phyloP scores from a whole-genome alignment of 2,113 vertebrate species.

The Progne subis region DNA sequence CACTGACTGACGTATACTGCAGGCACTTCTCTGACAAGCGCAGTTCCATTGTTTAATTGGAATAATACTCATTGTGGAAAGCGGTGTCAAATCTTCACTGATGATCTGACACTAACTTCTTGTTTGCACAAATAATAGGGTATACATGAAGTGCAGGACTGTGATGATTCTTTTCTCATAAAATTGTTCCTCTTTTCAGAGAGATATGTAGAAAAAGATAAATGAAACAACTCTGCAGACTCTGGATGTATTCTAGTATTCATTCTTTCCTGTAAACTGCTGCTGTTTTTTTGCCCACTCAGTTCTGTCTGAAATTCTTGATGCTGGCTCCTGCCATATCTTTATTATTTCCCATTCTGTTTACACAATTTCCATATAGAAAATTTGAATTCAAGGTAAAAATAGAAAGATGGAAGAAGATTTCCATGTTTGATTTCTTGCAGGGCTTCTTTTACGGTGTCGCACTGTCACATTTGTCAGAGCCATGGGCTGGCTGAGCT shows the following conservation, averaged over 20 bases:
- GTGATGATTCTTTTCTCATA: background rate
- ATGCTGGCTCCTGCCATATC: background rate
- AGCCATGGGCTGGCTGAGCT: background rate
- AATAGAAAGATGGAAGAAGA: background rate
- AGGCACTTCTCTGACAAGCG: background rate
- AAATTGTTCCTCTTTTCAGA: background rate
- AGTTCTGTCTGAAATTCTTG: background rate
- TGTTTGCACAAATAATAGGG: background rate
- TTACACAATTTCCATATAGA: background rate
- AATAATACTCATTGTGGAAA: background rate
- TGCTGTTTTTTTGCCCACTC: background rate
- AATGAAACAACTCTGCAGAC: background rate
- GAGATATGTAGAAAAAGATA: background rate
- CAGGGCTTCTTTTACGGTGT: background rate
- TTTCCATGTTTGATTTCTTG: background rate
- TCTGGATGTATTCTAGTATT: background rate
- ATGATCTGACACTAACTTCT: background rate
- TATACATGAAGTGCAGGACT: background rate
- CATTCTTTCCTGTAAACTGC: background rate
- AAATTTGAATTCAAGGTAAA: background rate
- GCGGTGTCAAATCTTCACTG: background rate
- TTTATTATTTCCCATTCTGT: background rate
- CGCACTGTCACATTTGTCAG: rapidly evolving
- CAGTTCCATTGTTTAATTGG: background rate
- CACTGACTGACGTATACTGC: background rate